Conservation (phyloP, 2,113 vertebrate genomes). For the Notarius quadriscutis region DNA sequence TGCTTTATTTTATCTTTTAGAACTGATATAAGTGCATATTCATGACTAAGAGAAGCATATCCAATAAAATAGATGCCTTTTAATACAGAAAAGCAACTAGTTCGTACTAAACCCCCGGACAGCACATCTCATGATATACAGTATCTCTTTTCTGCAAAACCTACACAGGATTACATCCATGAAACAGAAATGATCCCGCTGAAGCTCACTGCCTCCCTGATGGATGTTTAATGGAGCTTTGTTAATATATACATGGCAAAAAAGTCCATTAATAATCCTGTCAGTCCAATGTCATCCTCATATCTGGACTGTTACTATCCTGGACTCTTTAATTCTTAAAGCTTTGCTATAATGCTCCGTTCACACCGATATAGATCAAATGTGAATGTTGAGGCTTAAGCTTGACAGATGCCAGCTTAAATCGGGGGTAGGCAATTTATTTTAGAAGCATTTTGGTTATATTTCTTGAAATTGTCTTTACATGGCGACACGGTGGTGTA, state of each 20-base stretch:
- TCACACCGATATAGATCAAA: slow-evolving; percentile 37
- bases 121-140: background rate
- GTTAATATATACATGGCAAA: slow-evolving; percentile 13
- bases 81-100: background rate
- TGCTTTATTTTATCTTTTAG: no score
- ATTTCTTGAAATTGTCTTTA: no score
- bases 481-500: no score
- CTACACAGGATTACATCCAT: background rate
- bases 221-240: background rate
- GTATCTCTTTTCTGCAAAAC: background rate
- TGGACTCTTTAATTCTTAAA: slow-evolving; percentile 34
- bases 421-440: no score
- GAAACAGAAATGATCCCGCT: background rate
- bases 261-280: slow-evolving; percentile 19
- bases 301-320: background rate
- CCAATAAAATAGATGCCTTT: background rate
- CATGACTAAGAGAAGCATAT: background rate
- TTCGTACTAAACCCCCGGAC: background rate
- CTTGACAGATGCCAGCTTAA: slow-evolving; percentile 44
- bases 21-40: background rate
- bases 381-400: slow-evolving; percentile 36
- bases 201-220: background rate
- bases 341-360: slow-evolving; percentile 43
- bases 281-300: slow-evolving; percentile 8
- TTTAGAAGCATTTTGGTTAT: no score